Base-by-base conservation (phyloP, 2,113 vertebrate species). In the Mesembrinibis cayennensis region DNA sequence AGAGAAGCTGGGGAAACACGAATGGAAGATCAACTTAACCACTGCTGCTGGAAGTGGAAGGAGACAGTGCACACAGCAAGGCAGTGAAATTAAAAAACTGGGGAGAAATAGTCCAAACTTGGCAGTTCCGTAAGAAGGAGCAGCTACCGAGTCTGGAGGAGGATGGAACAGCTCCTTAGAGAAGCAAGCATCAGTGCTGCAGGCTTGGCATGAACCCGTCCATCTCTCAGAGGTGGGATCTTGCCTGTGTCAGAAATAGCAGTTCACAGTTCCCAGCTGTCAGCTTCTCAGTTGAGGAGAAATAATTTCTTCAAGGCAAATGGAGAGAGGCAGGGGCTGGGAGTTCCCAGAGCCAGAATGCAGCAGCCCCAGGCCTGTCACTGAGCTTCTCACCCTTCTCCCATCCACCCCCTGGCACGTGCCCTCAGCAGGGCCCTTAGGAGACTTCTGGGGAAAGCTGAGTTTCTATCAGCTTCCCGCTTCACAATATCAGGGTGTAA, bases 1-100 rank as follows among this genome's bases (percentile, higher is more conserved):
- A 99, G 98, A 89, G 99, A 99, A 9, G 99, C 99, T 97, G 83
- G 70, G 93, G 72, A 97, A 95, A 97, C 78, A 95, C 90, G 93
- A 96, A 72, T 91, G 83, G 83, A n/a, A 63, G 34, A 53, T 78
- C 44, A 89, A 23, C 21, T 53, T 87, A 16, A 32, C 40, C 29
- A 49, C 58, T 84, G 70, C 55, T 93, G 58, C 44, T 77, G 66
- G 10, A 65, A 77, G 40, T 34, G 18, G 47, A 91, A 78, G 34
- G 74, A 94, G 80, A 69, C 29, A 7, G 0, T 52, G 53, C 56
- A 85, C 9, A 66, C 26, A 79, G 36, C 61, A 91, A 93, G 55
- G 50, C 55, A 79, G 55, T 0, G 1, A 63, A 89, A 90, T 66
- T 70, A 34, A 76, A 86, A 82, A 80, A 14, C 32, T 55, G 34